Percentiles rank a stretch among this genome's conserved stretches.
phyloP scores from a whole-genome alignment of 2,888 invertebrate species.

The Molanna angustata region DNA sequence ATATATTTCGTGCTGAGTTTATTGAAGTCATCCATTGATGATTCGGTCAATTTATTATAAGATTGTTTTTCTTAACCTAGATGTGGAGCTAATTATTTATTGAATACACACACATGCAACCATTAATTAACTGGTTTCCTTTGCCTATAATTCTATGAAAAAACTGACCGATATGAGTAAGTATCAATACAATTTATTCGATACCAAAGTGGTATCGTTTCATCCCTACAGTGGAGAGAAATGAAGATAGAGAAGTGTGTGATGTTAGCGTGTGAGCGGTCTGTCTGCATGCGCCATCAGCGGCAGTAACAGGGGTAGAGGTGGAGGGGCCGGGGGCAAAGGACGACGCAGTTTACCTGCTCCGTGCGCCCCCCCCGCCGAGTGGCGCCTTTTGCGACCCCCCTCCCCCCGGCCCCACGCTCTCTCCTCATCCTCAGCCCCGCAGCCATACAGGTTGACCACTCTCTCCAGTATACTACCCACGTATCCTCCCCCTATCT shows the following conservation, averaged over 20 bases:
- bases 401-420: slow-evolving; percentile 36
- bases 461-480: slow-evolving; percentile 28
- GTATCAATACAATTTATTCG: too few relatives aligned
- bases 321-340: slow-evolving; percentile 45
- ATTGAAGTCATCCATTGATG: too few relatives aligned
- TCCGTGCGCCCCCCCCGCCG: slow-evolving; percentile 45
- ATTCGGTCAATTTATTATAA: too few relatives aligned
- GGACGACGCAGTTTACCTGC: slow-evolving; percentile 40
- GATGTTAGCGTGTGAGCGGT: slow-evolving; percentile 49
- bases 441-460: slow-evolving; percentile 19
- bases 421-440: slow-evolving; percentile 14
- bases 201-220: too few relatives aligned
- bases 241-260: slow-evolving; percentile 3
- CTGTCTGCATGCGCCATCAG: slow-evolving; percentile 49
- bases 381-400: slow-evolving; percentile 58
- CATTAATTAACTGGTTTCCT: too few relatives aligned
- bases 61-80: too few relatives aligned
- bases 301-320: slow-evolving; percentile 38
- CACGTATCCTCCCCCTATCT: slow-evolving; percentile 15
- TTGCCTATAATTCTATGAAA: too few relatives aligned
- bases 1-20: too few relatives aligned
- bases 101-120: too few relatives aligned
- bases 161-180: too few relatives aligned
- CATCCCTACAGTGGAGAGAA: too few relatives aligned
- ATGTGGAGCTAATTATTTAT: too few relatives aligned